Conservation (phyloP, 2,888 invertebrate species). For the Dastarcus helophoroides region DNA sequence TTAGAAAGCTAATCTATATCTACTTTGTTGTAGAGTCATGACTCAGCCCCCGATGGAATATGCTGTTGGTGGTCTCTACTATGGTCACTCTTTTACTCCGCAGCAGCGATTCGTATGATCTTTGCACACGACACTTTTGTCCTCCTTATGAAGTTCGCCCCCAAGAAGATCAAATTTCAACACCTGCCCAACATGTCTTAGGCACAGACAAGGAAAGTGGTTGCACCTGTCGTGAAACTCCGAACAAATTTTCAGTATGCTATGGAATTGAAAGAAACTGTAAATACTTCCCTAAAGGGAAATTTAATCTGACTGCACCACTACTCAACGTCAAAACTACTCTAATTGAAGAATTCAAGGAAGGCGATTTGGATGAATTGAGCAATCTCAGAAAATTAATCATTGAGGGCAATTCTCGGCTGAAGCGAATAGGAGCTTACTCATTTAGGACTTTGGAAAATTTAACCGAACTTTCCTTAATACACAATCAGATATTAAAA, state of each 20-base stretch:
- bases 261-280: constrained; percentile 38
- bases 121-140: no score
- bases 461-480: constrained; percentile 6
- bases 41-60: no score
- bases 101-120: no score
- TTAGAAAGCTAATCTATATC: no score
- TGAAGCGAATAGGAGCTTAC: constrained; percentile 40
- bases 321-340: constrained; percentile 41
- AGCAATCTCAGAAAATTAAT: constrained; percentile 37
- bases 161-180: constrained; percentile 2
- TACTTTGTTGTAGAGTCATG: no score
- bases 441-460: constrained; percentile 13
- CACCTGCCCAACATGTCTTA: constrained; percentile 1
- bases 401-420: constrained; percentile 44
- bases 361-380: constrained; percentile 37
- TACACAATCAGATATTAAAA: constrained; percentile 37
- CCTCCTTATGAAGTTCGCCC: constrained; percentile 11
- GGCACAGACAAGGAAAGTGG: constrained; percentile 25
- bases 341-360: constrained; percentile 35
- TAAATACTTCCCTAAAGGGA: constrained; percentile 40
- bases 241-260: constrained; percentile 37
- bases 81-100: no score
- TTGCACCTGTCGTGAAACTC: constrained; percentile 41
- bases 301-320: constrained; percentile 35
- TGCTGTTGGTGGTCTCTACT: no score